phyloP scores from a whole-genome alignment of 2,888 invertebrate species.

The Calliphora vomitoria region DNA sequence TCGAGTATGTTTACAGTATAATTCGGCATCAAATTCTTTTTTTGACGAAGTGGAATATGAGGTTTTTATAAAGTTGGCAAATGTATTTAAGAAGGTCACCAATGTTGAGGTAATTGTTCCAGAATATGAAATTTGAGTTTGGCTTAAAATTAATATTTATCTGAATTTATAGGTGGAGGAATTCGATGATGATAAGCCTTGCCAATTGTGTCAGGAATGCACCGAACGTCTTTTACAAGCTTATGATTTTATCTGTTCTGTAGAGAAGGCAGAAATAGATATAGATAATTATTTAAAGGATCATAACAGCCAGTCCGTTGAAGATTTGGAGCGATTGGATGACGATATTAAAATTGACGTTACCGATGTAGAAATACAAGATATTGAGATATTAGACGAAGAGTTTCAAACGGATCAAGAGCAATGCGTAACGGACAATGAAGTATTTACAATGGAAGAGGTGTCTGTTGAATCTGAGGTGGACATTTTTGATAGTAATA shows the following conservation, averaged over 20 bases:
- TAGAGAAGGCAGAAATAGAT: conserved; percentile 78
- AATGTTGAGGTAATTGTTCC: conserved; percentile 77
- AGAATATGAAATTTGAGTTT: neutral
- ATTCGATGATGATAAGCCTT: conserved; percentile 76
- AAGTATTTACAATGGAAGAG: conserved; percentile 32
- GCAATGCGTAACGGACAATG: neutral
- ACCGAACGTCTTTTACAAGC: conserved; percentile 79
- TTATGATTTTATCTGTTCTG: conserved; percentile 79
- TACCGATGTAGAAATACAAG: conserved; percentile 56
- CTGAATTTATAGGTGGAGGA: conserved; percentile 73
- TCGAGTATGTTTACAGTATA: conserved; percentile 79
- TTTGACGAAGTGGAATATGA: conserved; percentile 79
- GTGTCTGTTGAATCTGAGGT: neutral
- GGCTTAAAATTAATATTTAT: too few species aligned
- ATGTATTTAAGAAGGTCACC: conserved; percentile 77
- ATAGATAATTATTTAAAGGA: conserved; percentile 55
- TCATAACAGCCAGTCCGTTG: conserved; percentile 8
- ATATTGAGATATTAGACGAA: conserved; percentile 57
- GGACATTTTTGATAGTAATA: conserved; percentile 25
- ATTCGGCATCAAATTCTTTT: conserved; percentile 77
- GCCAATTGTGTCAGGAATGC: conserved; percentile 79
- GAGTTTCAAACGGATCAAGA: conserved; percentile 50
- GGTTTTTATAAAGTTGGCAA: conserved; percentile 75
- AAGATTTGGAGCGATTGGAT: conserved; percentile 53
- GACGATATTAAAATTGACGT: conserved; percentile 55